phyloP scores from a whole-genome alignment of 2,888 invertebrate genomes.

The Mesopsocus fuscifrons region DNA sequence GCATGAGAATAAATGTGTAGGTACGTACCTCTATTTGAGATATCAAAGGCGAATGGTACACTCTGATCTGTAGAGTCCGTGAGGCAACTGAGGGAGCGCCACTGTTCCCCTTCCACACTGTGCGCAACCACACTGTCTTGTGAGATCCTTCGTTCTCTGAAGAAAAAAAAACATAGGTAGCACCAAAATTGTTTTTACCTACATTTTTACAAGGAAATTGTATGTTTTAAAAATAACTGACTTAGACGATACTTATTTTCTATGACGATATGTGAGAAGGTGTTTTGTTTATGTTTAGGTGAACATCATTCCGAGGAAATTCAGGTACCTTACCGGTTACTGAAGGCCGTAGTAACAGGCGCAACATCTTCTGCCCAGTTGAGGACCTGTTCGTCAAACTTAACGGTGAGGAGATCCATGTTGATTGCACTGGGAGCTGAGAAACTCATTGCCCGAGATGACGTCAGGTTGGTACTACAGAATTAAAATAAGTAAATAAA shows the following conservation, averaged over 20 bases:
- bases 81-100: conserved; percentile 65
- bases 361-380: conserved; percentile 14
- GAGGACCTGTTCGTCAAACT: conserved; percentile 41
- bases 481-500: too few species aligned
- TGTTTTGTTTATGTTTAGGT: too few species aligned
- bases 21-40: conserved; percentile 51
- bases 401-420: conserved; percentile 48
- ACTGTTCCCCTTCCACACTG: conserved; percentile 39
- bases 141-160: conserved; percentile 21
- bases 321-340: neutral
- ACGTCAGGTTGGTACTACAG: conserved; percentile 43
- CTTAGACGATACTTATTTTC: too few species aligned
- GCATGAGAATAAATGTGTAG: too few species aligned
- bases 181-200: conserved; percentile 14
- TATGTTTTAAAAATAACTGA: too few species aligned
- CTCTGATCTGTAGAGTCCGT: conserved; percentile 83
- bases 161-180: conserved; percentile 15
- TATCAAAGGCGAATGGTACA: conserved; percentile 78
- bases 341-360: conserved; percentile 26
- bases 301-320: too few species aligned
- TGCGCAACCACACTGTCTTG: conserved; percentile 29
- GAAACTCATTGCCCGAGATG: conserved; percentile 53
- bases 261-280: too few species aligned
- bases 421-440: conserved; percentile 79
- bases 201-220: too few species aligned